Evolutionary conservation across 2,888 invertebrate species (phyloP).

Genomic region (Scaptomyza flava): DNA sequence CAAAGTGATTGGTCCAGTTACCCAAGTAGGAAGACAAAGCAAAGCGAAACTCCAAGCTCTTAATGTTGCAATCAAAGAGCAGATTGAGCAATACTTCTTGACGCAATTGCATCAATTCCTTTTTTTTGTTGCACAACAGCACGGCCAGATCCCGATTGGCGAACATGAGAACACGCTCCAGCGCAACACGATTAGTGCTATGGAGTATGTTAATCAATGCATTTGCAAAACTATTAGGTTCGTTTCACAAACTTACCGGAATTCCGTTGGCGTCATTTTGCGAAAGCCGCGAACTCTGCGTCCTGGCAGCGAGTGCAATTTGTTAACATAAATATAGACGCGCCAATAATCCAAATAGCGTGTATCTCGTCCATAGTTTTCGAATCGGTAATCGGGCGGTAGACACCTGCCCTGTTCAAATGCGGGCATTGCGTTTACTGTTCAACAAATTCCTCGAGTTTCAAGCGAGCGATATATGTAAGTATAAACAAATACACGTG

Average conservation of each 20-base stretch:
- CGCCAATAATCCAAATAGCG: constrained; percentile 84
- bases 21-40: constrained; percentile 89
- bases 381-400: neutral
- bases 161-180: constrained; percentile 94
- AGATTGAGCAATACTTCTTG: constrained; percentile 88
- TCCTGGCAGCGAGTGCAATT: constrained; percentile 90
- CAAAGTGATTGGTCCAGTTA: constrained; percentile 91
- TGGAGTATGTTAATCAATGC: neutral
- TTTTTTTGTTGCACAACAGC: constrained; percentile 86
- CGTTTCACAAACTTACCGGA: constrained; percentile 86
- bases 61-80: constrained; percentile 87
- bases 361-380: neutral
- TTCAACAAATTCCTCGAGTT: neutral
- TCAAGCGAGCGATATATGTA: neutral
- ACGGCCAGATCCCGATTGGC: constrained; percentile 93
- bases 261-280: constrained; percentile 89
- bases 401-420: neutral
- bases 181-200: constrained; percentile 90
- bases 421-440: neutral
- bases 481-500: neutral
- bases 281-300: constrained; percentile 89
- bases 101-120: constrained; percentile 88
- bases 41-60: constrained; percentile 87
- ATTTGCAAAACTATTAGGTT: constrained; percentile 51
- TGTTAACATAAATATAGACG: constrained; percentile 89